These are phyloP conservation scores for Geopemphigus sp. DNA, from an alignment of 1,140 invertebrate species.

Conservation along the genomic window DNA sequence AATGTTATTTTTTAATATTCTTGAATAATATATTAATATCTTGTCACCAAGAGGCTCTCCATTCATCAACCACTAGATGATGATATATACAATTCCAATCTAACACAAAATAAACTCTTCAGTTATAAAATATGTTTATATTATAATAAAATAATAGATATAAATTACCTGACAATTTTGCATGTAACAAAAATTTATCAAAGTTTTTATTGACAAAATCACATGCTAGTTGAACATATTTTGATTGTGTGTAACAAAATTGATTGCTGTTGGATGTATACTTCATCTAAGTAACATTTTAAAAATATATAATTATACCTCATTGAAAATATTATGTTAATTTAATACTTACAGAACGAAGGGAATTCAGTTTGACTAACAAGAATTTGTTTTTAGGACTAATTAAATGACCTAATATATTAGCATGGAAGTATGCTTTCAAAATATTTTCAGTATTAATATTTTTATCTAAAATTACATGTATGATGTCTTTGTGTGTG, in stretches of 20 bases:
- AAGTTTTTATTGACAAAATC: constrained; percentile 50
- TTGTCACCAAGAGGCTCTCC: constrained; percentile 51
- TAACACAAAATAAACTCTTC: constrained; percentile 36
- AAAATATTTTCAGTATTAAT: constrained; percentile 57
- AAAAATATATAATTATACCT: not conserved
- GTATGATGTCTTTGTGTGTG: constrained; percentile 64
- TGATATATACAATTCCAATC: constrained; percentile 50
- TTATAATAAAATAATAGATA: not conserved
- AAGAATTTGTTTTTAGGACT: constrained; percentile 12
- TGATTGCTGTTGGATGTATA: constrained; percentile 12
- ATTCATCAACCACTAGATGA: constrained; percentile 51
- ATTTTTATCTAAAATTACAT: constrained; percentile 58
- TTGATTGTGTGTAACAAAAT: constrained; percentile 33
- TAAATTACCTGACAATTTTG: constrained; percentile 48
- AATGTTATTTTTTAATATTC: constrained; percentile 7
- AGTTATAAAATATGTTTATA: not conserved
- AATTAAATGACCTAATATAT: constrained; percentile 55
- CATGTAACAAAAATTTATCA: constrained; percentile 40
- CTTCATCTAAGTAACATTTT: constrained; percentile 13
- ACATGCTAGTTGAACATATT: constrained; percentile 37
- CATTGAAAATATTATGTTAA: not conserved
- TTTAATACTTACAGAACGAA: constrained; percentile 40
- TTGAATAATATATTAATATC: not conserved
- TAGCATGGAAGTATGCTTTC: constrained; percentile 60
- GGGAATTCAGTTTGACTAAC: constrained; percentile 23